These are phyloP conservation scores for Cantharis rustica DNA, from an alignment of 2,888 invertebrate species.

Conservation along the genomic window DNA sequence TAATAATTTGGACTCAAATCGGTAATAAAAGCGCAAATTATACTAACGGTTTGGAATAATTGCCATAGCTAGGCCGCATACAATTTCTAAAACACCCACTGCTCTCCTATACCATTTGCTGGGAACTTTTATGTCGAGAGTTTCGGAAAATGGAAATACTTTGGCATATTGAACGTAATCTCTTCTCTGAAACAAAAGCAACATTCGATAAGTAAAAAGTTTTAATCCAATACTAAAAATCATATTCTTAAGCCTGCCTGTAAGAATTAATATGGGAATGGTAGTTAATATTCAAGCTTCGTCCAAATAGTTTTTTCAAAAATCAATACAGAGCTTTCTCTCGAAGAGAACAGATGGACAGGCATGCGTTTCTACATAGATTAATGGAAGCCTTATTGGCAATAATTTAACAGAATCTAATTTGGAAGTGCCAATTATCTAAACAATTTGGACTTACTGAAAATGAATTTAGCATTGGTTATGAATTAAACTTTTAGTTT, in stretches of 20 bases:
- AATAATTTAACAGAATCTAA: not conserved
- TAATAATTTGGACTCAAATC: too few relatives aligned
- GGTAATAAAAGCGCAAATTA: not conserved
- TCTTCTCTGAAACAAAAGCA: constrained; percentile 73
- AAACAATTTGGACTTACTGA: not conserved
- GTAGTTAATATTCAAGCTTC: not conserved
- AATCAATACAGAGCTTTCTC: not conserved
- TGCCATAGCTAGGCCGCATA: constrained; percentile 83
- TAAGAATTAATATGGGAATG: not conserved
- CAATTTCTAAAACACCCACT: constrained; percentile 82
- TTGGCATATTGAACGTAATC: constrained; percentile 96
- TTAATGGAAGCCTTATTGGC: not conserved
- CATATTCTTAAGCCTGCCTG: not conserved
- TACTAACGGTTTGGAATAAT: constrained; percentile 82
- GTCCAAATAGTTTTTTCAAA: not conserved
- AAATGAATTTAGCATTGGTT: not conserved
- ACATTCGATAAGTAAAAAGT: not conserved
- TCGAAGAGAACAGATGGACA: not conserved
- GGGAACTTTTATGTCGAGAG: constrained; percentile 83
- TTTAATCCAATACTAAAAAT: too few relatives aligned
- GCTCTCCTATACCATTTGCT: constrained; percentile 90
- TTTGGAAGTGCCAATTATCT: not conserved
- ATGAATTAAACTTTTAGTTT: not conserved
- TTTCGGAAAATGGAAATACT: constrained; percentile 83
- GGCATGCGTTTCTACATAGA: not conserved